Evolutionary conservation across 2,113 vertebrate species (phyloP), one percentile per base, ranked within the genome.

Genomic region (Condylura cristata): DNA sequence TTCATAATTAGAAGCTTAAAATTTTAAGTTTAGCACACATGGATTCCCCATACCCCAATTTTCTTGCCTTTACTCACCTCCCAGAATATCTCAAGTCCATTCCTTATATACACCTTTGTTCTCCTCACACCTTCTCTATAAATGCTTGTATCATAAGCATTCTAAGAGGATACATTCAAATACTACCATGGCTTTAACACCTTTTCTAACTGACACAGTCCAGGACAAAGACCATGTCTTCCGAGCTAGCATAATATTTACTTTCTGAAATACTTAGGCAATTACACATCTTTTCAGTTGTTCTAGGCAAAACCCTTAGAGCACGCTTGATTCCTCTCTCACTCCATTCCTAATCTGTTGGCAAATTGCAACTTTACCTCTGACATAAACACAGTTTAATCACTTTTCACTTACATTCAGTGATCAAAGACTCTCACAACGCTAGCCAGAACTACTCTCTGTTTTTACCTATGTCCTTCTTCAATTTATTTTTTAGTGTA

Each of bases 211-310:
- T 92, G 61, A 86, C 66, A 91, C 14, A 34, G 11, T 13, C 71
- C 32, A 56, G 37, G 39, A 66, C 5, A 82, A 63, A 74, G 37
- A 72, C 24, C 22, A 92, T 9, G 24, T 61, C 32, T 44, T 86
- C 58, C 83, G 9, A 93, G 75, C 24, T 51, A 71, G 14, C 32
- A n/a, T 17, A 51, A 34, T 75, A 89, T 39, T 68, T 87, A 70
- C 41, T 37, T 95, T 90, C n/a, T 93, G 0, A 84, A 86, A 81
- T 8, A 89, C 26, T 39, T 79, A 80, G 17, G 39, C 65, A 95
- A 87, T 74, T 74, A 87, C 93, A 93, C 30, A 94, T 14, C 44
- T 76, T 95, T 70, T 37, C 44, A 89, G 32, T 39, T 86, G 76
- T 24, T 92, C 44, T 80, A 17, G 44, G 1, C 68, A 22, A 87